Percentiles rank a stretch among this genome's conserved stretches.
Conservation (phyloP, 2,113 vertebrate genomes). For the Puntigrus tetrazona region DNA sequence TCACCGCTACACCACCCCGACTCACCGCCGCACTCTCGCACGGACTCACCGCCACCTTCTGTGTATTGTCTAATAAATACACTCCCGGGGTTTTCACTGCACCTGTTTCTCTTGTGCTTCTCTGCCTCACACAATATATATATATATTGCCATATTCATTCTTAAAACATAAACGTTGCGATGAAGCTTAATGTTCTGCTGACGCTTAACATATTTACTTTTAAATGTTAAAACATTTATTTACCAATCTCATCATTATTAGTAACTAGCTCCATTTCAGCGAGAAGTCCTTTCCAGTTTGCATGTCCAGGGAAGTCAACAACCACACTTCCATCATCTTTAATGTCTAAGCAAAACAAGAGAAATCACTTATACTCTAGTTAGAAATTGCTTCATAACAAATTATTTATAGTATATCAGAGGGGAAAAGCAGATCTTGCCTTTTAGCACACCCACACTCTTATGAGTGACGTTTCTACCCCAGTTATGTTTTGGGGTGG, state of each 20-base stretch:
- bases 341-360: neutral
- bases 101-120: no score
- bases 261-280: constrained; percentile 36
- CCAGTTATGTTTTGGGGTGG: constrained; percentile 34
- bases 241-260: constrained; percentile 3
- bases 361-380: neutral
- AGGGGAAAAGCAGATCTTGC: neutral
- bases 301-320: constrained; percentile 44
- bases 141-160: neutral
- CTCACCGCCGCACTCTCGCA: no score
- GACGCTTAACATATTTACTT: neutral
- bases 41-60: no score
- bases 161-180: neutral
- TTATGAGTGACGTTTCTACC: constrained; percentile 39
- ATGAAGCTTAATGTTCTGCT: neutral
- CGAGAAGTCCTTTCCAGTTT: constrained; percentile 16
- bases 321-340: constrained; percentile 7
- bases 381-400: neutral
- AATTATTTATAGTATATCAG: neutral
- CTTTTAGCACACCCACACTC: constrained; percentile 39
- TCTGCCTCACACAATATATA: no score
- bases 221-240: neutral
- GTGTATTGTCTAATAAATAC: no score
- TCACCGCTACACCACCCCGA: no score
- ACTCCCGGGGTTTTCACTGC: no score